Percentiles rank a stretch among this genome's conserved stretches.
Conservation (phyloP, 2,113 vertebrate species). For the Scomber japonicus region DNA sequence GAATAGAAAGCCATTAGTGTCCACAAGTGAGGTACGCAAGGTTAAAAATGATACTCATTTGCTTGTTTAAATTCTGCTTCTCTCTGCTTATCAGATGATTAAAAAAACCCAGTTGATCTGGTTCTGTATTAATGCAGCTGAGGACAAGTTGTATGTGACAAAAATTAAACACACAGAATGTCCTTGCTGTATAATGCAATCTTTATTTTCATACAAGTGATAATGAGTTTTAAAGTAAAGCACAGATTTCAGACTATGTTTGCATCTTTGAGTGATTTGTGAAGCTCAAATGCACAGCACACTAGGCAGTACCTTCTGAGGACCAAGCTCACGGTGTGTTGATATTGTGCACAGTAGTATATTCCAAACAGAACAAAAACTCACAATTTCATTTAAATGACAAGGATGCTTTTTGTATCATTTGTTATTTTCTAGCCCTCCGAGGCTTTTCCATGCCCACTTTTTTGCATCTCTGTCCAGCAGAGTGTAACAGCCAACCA, state of each 20-base stretch:
- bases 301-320: constrained; percentile 57
- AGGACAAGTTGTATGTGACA: constrained; percentile 21
- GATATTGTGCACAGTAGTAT: constrained; percentile 27
- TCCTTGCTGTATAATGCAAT: constrained; percentile 6
- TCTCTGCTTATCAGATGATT: constrained; percentile 7
- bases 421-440: constrained; percentile 52
- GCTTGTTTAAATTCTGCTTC: constrained; percentile 22
- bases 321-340: constrained; percentile 31
- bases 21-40: not conserved
- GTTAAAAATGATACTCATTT: not conserved
- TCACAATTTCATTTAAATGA: constrained; percentile 52
- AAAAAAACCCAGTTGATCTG: constrained; percentile 22
- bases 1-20: constrained; percentile 2
- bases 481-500: constrained; percentile 64
- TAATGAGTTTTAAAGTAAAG: constrained; percentile 35
- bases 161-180: constrained; percentile 33
- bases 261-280: constrained; percentile 54
- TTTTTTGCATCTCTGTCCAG: constrained; percentile 65
- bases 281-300: constrained; percentile 26
- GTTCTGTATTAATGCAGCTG: constrained; percentile 16
- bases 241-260: constrained; percentile 24
- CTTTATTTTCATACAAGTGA: constrained; percentile 39
- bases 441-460: constrained; percentile 54
- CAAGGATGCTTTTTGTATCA: constrained; percentile 28
- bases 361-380: constrained; percentile 34